Evolutionary conservation across 1,140 invertebrate genomes (phyloP), one percentile per base, ranked within the genome.

Genomic region (Drosophila mauritiana): DNA sequence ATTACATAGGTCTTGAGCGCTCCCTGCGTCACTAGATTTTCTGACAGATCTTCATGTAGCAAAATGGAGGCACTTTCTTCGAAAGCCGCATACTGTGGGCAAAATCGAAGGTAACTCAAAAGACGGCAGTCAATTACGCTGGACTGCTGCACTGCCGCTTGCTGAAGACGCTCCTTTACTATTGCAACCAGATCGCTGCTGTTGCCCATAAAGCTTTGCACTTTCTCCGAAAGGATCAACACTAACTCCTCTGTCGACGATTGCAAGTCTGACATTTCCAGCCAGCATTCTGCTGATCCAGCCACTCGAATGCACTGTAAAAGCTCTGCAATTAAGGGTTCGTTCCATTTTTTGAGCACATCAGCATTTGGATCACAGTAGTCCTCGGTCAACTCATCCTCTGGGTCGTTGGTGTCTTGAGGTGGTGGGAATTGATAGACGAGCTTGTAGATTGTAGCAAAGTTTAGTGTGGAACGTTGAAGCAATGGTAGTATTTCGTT

Each of bases 311-410:
- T 69, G 27, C 79, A 82, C 56, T 86, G 62, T 8, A 83, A 5
- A 2, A 91, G 42, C 34, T 90, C 70, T 0, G 53, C 34, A 45
- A 80, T 81, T 20, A 92, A 43, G 8, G 53, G 58, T 7, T 90
- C 82, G 8, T 79, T 88, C 88, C 90, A 92, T 5, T 77, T 64
- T 48, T 83, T 89, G 0, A 92, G 64, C 27, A 92, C 46, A 69
- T 84, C 91, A 12, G 85, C 91, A 82, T 91, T 91, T 22, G 82
- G 78, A 88, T 92, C 91, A 77, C 83, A 92, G 37, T 90, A 92
- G 45, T 92, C 90, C 43, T 92, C 90, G 6, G 91, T 90, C 1
- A 82, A 57, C 49, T 92, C 91, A 39, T 91, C 81, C n/a, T 92
- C 85, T 6, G 57, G 73, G n/a, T 86, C 79, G 25, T 67, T 78